phyloP scores from a whole-genome alignment of 2,113 vertebrate species.

The Chiloscyllium plagiosum region DNA sequence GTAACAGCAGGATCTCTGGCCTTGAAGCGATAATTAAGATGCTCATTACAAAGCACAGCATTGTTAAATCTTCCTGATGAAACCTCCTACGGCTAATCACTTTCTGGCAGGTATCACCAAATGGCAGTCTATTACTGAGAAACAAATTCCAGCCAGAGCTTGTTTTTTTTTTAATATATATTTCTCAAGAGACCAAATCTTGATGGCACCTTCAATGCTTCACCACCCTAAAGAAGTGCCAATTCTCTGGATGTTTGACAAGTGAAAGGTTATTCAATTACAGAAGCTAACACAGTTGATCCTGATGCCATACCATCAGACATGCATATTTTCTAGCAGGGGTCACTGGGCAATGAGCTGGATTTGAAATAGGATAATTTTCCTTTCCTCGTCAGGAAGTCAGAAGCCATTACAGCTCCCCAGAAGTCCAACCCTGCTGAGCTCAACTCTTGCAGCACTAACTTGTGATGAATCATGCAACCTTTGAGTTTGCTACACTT shows the following conservation, averaged over 20 bases:
- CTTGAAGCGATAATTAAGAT: slow-evolving; percentile 33
- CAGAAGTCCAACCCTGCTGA: neutral
- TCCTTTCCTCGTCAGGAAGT: neutral
- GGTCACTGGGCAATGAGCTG: neutral
- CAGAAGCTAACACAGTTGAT: neutral
- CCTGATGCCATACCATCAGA: neutral
- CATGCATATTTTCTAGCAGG: neutral
- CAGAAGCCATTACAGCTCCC: neutral
- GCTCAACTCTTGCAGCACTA: neutral
- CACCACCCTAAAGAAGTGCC: neutral
- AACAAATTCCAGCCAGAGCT: neutral
- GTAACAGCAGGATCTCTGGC: slow-evolving; percentile 7
- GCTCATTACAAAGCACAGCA: slow-evolving; percentile 26
- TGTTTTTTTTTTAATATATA: neutral
- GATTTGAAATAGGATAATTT: neutral
- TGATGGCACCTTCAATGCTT: neutral
- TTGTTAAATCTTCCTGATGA: neutral
- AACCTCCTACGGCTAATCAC: neutral
- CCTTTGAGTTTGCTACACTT: neutral
- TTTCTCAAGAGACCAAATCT: neutral
- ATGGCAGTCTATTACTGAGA: neutral
- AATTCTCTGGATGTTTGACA: neutral
- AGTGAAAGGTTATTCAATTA: neutral
- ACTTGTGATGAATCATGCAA: neutral
- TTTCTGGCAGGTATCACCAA: neutral